Evolutionary conservation across 1,140 invertebrate species (phyloP), one percentile per base, ranked within the genome.

Genomic region (Mizuhopecten yessoensis): DNA sequence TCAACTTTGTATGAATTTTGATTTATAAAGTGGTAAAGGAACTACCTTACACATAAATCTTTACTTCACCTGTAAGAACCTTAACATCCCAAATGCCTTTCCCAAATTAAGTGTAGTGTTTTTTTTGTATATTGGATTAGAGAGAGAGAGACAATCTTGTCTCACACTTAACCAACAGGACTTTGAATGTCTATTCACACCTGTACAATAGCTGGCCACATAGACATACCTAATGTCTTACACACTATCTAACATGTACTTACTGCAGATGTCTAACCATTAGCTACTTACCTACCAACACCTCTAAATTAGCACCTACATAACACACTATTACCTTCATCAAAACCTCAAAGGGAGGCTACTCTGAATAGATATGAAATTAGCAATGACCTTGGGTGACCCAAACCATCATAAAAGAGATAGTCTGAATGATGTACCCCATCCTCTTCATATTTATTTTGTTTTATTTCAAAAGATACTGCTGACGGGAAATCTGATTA

Each of bases 381-480:
- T n/a, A 75, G 0, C 57, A 75, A 75, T 29, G 57, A 29, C 57
- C 57, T 75, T 75, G n/a, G n/a, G 11, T 75, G 57, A 75, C n/a
- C 23, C n/a, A 7, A 75, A 75, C 3, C 57, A 75, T 29, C 57
- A 75, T 29, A n/a, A 45, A 45, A 20, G 23, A 75, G 57, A 29
- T 5, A 29, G n/a, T 3, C n/a, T 13, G n/a, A 75, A n/a, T 75
- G 9, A 29, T 75, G 57, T 29, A 75, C 57, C 11, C 57, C 57
- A 75, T 17, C n/a, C 57, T 75, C 57, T 17, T 75, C 57, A 75
- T 29, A 29, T 75, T 75, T 75, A 75, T 29, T 75, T 75, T 75
- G 57, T 75, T 75, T 75, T 75, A 75, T 75, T 75, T 75, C 57
- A 75, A 75, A 75, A 75, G 57, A 75, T 75, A 75, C 57, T 17